These are phyloP conservation scores for Limnothrissa miodon DNA, from an alignment of 2,113 vertebrate genomes.

Conservation along the genomic window DNA sequence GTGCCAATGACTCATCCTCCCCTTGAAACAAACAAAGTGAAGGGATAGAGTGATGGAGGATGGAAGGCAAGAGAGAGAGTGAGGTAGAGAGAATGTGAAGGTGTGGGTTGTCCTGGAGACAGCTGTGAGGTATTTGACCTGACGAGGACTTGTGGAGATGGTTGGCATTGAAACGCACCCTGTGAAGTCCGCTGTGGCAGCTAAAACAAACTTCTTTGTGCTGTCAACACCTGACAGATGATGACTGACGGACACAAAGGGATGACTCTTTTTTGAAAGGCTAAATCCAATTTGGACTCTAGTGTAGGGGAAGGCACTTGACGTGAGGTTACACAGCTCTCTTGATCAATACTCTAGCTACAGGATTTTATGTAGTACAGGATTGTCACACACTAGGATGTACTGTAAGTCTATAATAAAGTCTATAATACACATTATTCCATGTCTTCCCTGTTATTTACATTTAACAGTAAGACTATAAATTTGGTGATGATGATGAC, in stretches of 20 bases:
- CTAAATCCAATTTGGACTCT: slow-evolving; percentile 53
- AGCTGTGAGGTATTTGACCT: slow-evolving; percentile 24
- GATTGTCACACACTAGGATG: not conserved
- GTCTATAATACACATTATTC: no score
- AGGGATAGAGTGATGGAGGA: not conserved
- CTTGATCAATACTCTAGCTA: slow-evolving; percentile 35
- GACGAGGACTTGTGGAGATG: not conserved
- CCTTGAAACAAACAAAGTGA: not conserved
- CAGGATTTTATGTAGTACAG: slow-evolving; percentile 22
- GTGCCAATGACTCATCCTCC: not conserved
- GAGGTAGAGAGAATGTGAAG: not conserved
- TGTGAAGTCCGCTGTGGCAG: slow-evolving; percentile 13
- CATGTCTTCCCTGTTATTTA: no score
- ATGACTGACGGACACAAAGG: slow-evolving; percentile 42
- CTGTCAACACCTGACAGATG: slow-evolving; percentile 40
- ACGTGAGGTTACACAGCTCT: slow-evolving; percentile 33
- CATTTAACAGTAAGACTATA: no score
- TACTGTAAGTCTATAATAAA: not conserved
- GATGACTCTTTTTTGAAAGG: slow-evolving; percentile 21
- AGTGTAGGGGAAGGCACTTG: slow-evolving; percentile 38
- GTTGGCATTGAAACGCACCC: slow-evolving; percentile 23
- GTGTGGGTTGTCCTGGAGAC: not conserved
- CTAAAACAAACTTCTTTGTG: slow-evolving; percentile 35
- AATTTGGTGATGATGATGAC: no score
- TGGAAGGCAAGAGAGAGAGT: not conserved